Evolutionary conservation across 2,113 vertebrate genomes (phyloP), one percentile per base, ranked within the genome.

Genomic region (Neotragus moschatus): DNA sequence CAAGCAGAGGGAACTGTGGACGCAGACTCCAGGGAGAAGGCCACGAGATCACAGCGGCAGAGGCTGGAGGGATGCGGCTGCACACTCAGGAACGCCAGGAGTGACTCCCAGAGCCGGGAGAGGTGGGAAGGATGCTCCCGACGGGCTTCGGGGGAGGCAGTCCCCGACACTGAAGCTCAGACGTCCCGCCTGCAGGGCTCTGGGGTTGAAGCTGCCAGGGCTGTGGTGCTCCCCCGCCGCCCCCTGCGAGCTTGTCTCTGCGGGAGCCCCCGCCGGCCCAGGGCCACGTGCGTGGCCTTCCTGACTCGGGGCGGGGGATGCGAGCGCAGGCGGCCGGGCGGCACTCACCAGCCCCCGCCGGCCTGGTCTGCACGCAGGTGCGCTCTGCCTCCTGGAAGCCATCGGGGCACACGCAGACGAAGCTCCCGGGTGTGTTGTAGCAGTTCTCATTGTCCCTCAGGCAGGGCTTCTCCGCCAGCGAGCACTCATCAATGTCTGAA

Each of bases 401-500:
- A 2, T 98, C 97, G 2, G 98, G 95, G 89, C 99, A 99, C 60
- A 98, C 91, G 56, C 99, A 99, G 70, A 97, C 98, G 77, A 99
- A 99, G 97, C 99, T 99, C 53, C 99, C 99, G 0, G 98, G 97
- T 0, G 97, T 99, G 96, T 99, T 99, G 94, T 99, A 86, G 96
- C 99, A 99, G 97, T 99, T 98, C 93, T 99, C 99, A 36, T 99
- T 98, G 43, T 98, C 98, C 93, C 98, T 92, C 0, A 26, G 1
- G 49, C 99, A 99, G 0, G 96, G 97, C 1, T 98, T 80, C 61
- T 99, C 99, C 0, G 98, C 63, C 82, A 98, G 98, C 0, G 98
- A 98, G 95, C 99, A 99, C 97, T 99, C 99, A 23, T 99, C 98
- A 3, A 99, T 19, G 95, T 99, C 99, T 99, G 49, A 45, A 90